Base-by-base conservation (phyloP, 23 tunicate species). In the Aplidium turbinatum region DNA sequence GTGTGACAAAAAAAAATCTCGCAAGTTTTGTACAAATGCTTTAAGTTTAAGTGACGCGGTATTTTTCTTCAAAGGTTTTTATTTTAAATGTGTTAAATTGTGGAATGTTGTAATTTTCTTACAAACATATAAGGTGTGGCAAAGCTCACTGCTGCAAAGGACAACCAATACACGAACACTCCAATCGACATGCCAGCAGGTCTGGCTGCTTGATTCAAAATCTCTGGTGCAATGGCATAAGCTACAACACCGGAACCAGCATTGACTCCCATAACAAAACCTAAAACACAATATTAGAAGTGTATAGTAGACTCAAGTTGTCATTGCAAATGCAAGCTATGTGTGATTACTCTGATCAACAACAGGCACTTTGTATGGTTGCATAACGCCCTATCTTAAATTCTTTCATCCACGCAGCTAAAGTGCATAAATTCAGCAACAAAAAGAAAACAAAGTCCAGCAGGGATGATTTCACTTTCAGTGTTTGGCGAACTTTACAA, bases 51-150 rank as follows among this genome's bases (percentile, higher is more conserved):
- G 48, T 42, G 48, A 9, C 13, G 9, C 48, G 13, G n/a, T n/a
- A n/a, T n/a, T n/a, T n/a, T n/a, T n/a, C n/a, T n/a, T n/a, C n/a
- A n/a, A n/a, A n/a, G n/a, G n/a, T n/a, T n/a, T n/a, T n/a, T n/a
- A n/a, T n/a, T n/a, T n/a, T n/a, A n/a, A n/a, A n/a, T n/a, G n/a
- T n/a, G n/a, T n/a, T n/a, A n/a, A n/a, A n/a, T n/a, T n/a, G n/a
- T 42, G 13, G 48, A 13, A 42, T 9, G 13, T 42, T 9, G 13
- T 13, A 42, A 62, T 24, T 6, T 13, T 13, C 73, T 67, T 67
- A 67, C 54, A 67, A 67, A 67, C 57, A 67, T 35, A 55, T 35
- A 67, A 9, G 73, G 73, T 35, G 57, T 5, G 27, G 57, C 30
- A 38, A 67, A 40, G 30, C 73, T 67, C 5, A 40, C 73, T 3